These are phyloP conservation scores for Caenorhabditis inopinata DNA, from an alignment of 1,140 invertebrate genomes.

Conservation along the genomic window DNA sequence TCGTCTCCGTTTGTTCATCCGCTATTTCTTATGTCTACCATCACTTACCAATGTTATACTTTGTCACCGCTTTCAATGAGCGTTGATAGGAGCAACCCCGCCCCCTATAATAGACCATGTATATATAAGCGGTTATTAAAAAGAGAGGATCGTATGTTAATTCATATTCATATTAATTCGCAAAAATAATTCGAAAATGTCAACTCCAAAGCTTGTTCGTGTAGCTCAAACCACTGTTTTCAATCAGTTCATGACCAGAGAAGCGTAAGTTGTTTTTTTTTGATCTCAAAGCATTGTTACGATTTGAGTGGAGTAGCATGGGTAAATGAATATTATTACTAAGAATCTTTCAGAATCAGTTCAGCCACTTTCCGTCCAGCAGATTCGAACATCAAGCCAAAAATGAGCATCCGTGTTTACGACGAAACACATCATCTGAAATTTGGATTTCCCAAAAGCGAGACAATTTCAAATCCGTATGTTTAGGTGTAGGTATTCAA, in stretches of 20 bases:
- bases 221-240: not conserved
- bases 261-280: conserved; percentile 18
- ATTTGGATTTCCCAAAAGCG: conserved; percentile 12
- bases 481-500: conserved; percentile 9
- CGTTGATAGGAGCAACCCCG: not conserved
- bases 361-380: conserved; percentile 18
- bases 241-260: conserved; percentile 19
- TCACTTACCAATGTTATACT: not conserved
- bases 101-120: conserved; percentile 4
- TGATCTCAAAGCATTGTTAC: too few relatives aligned
- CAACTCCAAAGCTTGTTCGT: conserved; percentile 1
- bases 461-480: not conserved
- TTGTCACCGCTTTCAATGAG: not conserved
- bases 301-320: too few relatives aligned
- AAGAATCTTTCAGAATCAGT: not conserved
- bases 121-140: not conserved
- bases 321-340: too few relatives aligned
- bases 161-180: not conserved
- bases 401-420: conserved; percentile 12
- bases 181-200: not conserved
- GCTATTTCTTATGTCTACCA: conserved; percentile 2
- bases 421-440: not conserved
- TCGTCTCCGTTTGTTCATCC: not conserved
- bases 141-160: not conserved
- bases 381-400: not conserved